Evolutionary conservation across 2,888 invertebrate species (phyloP), one percentile per base, ranked within the genome.

Genomic region (Morpho deidamia): DNA sequence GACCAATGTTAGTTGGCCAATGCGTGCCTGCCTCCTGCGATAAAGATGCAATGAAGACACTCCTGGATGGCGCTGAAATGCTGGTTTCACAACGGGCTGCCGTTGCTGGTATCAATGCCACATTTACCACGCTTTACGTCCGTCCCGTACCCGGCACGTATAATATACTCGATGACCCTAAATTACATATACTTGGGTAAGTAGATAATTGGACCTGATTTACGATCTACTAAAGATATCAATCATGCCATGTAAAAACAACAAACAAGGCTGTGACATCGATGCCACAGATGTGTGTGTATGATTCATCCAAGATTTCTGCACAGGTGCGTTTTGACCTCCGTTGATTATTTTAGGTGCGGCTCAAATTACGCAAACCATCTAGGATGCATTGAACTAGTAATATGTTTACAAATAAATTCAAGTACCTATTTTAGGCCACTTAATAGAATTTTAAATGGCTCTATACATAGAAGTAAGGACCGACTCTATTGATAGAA

Each of bases 11-110:
- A 72, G 82, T 95, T 51, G 96, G 95, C 8, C 92, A 95, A 71
- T 96, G 95, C 71, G 79, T 95, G 63, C 96, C 95, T 7, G 87
- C 90, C 54, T 92, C 93, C 0, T 96, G 95, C 74, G 90, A 89
- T 43, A 70, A 84, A 1, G 68, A 76, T 1, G 92, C 93, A 57
- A 74, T 94, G 12, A 78, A 85, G 40, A 72, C 78, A 1, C 76
- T 91, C 58, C 81, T 77, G 62, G 74, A 65, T 43, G 71, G 67
- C 1, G 75, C 80, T 0, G 91, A 92, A 62, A 72, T 69, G 0
- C 66, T 67, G 0, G 78, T 83, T n/a, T 56, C 81, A 7, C 63
- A 62, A 14, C 73, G 73, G 35, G 83, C 83, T 2, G 56, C 71
- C 7, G 66, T 68, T 4, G 68, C 73, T 4, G 82, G 83, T 68